These are phyloP conservation scores for Noctua comes DNA, from an alignment of 2,888 invertebrate species.

Conservation along the genomic window DNA sequence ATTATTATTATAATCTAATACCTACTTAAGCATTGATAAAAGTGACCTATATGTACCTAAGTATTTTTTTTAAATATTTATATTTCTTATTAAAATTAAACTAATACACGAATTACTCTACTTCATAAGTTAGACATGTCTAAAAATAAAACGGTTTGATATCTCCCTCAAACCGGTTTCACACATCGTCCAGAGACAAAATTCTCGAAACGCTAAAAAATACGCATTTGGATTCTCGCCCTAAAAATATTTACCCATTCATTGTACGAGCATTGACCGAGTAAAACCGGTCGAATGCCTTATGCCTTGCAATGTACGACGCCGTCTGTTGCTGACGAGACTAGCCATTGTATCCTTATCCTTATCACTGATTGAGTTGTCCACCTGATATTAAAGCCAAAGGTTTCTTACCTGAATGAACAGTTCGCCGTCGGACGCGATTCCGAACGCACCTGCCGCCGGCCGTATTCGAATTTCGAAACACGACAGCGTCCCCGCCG, in stretches of 20 bases:
- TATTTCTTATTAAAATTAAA: background rate
- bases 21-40: background rate
- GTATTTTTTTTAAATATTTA: background rate
- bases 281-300: slow-evolving; percentile 73
- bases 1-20: background rate
- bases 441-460: slow-evolving; percentile 72
- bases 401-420: slow-evolving; percentile 72
- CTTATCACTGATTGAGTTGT: slow-evolving; percentile 84
- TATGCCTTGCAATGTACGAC: slow-evolving; percentile 56
- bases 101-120: background rate
- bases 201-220: slow-evolving; percentile 45
- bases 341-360: slow-evolving; percentile 76
- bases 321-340: slow-evolving; percentile 61
- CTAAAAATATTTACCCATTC: slow-evolving; percentile 62
- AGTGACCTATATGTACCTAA: background rate
- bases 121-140: background rate
- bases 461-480: slow-evolving; percentile 60
- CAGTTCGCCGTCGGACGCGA: slow-evolving; percentile 77
- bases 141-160: slow-evolving; percentile 12
- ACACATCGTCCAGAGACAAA: slow-evolving; percentile 23
- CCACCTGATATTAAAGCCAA: slow-evolving; percentile 83
- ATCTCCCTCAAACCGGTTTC: slow-evolving; percentile 40
- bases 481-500: slow-evolving; percentile 61
- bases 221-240: slow-evolving; percentile 39
- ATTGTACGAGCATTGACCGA: slow-evolving; percentile 73